Base-by-base conservation (phyloP, 2,888 invertebrate genomes). In the Creontiades dilutus region DNA sequence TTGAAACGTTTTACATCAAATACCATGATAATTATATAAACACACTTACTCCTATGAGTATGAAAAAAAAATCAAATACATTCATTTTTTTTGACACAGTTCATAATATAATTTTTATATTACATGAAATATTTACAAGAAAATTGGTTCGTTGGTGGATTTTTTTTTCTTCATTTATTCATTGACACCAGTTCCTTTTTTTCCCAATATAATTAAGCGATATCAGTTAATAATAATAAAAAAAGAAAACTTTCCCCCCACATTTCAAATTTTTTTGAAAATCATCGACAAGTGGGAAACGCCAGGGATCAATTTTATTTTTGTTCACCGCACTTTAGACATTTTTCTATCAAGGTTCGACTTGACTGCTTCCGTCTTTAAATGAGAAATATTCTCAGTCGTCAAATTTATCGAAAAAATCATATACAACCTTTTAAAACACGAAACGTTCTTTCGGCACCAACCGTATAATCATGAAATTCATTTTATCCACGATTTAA, bases 111-210 rank as follows among this genome's bases (percentile, higher is more conserved):
- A 48, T 89, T 80, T 87, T 61, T 90, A 90, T 90, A 81, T 86
- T 90, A 90, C 90, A 90, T 48, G 48, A 80, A 89, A 81, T 90
- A 90, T 90, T 84, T 90, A 90, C 90, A 89, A 55, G 37, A 68
- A 57, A 89, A 90, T 90, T 90, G 90, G 90, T 90, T 90, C 90
- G 89, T 90, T 90, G 89, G 90, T 89, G 90, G 78, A 61, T 78
- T 88, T 47, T 37, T 37, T 48, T 86, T 46, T n/a, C n/a, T n/a
- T n/a, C n/a, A 16, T 86, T 76, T 88, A 57, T 78, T 37, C 88
- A 88, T 88, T 88, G 88, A 88, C 88, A 88, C 75, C 46, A 88
- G 55, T 86, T 75, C 52, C 48, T 55, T 76, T 88, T 78, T n/a
- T 19, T 55, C 4, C 3, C 13, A 48, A 68, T 75, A 61, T 23